Evolutionary conservation across 2,113 vertebrate species (phyloP).

Genomic region (Gymnorhina tibicen): DNA sequence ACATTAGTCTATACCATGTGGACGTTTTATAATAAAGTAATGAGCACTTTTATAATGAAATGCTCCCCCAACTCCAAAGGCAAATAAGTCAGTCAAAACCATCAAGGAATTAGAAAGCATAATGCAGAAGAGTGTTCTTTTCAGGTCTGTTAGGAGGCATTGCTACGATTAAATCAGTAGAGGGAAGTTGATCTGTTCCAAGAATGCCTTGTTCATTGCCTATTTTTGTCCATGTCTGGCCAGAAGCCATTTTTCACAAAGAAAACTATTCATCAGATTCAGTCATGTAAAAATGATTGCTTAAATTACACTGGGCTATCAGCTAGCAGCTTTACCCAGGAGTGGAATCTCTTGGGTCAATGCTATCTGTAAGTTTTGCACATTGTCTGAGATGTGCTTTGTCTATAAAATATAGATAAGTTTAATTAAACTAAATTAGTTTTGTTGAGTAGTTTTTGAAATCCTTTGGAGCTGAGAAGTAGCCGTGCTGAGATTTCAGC

Average conservation of each 20-base stretch:
- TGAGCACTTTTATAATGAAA: neutral
- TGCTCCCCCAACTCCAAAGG: neutral
- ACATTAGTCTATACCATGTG: neutral
- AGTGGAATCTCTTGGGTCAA: constrained; percentile 51
- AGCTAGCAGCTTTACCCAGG: neutral
- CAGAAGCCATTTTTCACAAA: constrained; percentile 19
- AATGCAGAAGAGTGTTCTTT: neutral
- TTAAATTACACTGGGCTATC: constrained; percentile 33
- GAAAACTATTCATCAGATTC: constrained; percentile 43
- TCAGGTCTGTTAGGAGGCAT: neutral
- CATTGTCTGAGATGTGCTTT: constrained; percentile 54
- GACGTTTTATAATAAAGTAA: neutral
- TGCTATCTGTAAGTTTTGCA: constrained; percentile 54
- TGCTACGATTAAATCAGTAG: neutral
- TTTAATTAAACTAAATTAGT: constrained; percentile 74
- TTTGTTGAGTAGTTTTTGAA: constrained; percentile 52
- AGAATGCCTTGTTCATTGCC: neutral
- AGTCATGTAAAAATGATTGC: constrained; percentile 53
- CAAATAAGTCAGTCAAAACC: neutral
- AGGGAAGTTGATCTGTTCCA: constrained; percentile 1
- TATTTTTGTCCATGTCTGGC: constrained; percentile 8
- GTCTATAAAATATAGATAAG: constrained; percentile 61
- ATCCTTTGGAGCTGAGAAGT: neutral
- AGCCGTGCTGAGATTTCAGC: constrained; percentile 13
- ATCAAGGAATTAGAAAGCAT: neutral